Evolutionary conservation across 2,888 invertebrate genomes (phyloP), one percentile per base, ranked within the genome.

Genomic region (Pimpla rufipes): DNA sequence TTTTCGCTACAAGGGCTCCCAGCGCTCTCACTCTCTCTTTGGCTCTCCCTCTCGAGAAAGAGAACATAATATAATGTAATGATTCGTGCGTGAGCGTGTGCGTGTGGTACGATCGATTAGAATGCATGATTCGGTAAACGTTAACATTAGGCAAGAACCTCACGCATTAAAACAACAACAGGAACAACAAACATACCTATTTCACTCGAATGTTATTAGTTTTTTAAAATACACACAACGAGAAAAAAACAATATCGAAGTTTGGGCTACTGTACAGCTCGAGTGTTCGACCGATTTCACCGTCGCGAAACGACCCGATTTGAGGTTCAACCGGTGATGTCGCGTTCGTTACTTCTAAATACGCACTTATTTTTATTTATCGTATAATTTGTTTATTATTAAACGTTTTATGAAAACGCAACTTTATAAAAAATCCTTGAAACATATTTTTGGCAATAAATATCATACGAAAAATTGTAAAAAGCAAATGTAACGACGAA

Each of bases 151-250:
- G 29, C 50, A 50, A 57, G 47, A 57, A 57, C 42, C 40, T 37
- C 75, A 73, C 57, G 70, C 79, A 23, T 59, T 66, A 45, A 59
- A 67, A 37, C 29, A 42, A 47, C 29, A 68, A 40, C 11, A 50
- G 50, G 23, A 47, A n/a, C 42, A 62, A 62, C 0, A 37, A 62
- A 35, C 1, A 40, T 42, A 74, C 50, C 35, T 70, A 64, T 75
- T 70, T 75, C 64, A 85, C 55, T 83, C 78, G 68, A 80, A 84
- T 84, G 82, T 86, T 84, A 82, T 73, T 85, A 85, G 84, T 86
- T 86, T 85, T 84, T 75, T 82, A 83, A 80, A 83, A 77, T 57
- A 67, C 29, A 67, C 40, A 68, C 70, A 73, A 64, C 70, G 62
- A 62, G 40, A 47, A 75, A 66, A 67, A 71, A 11, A n/a, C n/a